Evolutionary conservation across 37 sponge, comb jelly and placozoan species (phyloP).

Genomic region (Beroe ovata): DNA sequence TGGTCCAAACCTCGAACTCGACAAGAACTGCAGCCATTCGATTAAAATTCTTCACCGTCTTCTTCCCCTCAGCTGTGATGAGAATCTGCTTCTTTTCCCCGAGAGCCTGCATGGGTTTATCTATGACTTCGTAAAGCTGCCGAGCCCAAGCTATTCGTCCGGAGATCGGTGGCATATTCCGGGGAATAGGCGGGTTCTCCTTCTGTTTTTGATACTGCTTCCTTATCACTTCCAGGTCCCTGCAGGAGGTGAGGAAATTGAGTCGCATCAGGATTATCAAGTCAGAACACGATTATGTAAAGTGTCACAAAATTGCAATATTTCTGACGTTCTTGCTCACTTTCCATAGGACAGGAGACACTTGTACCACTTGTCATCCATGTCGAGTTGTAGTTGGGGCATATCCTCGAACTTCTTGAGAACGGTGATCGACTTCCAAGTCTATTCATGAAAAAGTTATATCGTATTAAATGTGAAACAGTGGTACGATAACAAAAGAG

Average conservation of each 20-base stretch:
- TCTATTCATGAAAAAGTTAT: too few species aligned
- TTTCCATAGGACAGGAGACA: conserved; percentile 59
- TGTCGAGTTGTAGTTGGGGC: conserved; percentile 48
- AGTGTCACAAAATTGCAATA: too few species aligned
- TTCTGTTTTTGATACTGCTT: conserved; percentile 81
- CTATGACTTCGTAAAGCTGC: conserved; percentile 88
- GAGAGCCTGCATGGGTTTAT: conserved; percentile 74
- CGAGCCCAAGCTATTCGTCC: conserved; percentile 92
- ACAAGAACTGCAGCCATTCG: conserved; percentile 84
- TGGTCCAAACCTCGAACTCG: conserved; percentile 94
- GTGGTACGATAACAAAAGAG: too few species aligned
- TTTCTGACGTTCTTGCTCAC: conserved; percentile 8
- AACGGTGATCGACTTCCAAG: conserved; percentile 15
- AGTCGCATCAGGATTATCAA: too few species aligned
- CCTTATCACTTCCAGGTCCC: conserved; percentile 79
- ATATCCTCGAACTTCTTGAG: conserved; percentile 61
- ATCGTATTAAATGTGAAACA: too few species aligned
- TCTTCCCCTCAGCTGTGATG: conserved; percentile 75
- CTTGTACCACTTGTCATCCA: conserved; percentile 61
- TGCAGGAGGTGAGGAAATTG: too few species aligned
- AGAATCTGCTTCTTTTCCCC: conserved; percentile 67
- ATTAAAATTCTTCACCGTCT: conserved; percentile 87
- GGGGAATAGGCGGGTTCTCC: conserved; percentile 84
- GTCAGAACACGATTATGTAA: too few species aligned
- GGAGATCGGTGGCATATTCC: conserved; percentile 91